These are phyloP conservation scores for Anas platyrhynchos DNA, from an alignment of 2,113 vertebrate genomes.

Conservation along the genomic window DNA sequence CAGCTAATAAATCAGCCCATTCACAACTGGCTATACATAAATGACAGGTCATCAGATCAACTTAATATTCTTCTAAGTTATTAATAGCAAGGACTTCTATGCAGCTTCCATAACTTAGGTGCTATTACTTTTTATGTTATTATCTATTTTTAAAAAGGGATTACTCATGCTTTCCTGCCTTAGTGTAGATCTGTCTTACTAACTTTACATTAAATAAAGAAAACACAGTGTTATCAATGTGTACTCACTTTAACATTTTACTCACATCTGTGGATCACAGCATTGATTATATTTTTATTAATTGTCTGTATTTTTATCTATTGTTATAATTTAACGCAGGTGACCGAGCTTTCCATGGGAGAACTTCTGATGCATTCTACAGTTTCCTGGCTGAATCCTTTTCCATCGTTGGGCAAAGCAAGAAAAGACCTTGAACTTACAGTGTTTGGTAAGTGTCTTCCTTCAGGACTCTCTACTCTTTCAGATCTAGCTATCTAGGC, in stretches of 20 bases:
- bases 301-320: not conserved
- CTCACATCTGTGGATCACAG: not conserved
- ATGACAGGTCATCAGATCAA: not conserved
- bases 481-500: not conserved
- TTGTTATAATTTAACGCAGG: slow-evolving; percentile 73
- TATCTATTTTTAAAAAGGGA: not conserved
- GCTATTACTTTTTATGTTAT: not conserved
- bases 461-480: not conserved
- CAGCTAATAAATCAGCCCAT: not conserved
- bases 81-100: not conserved
- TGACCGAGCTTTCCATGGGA: slow-evolving; percentile 97
- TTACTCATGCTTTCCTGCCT: not conserved
- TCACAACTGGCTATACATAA: not conserved
- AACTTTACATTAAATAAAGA: not conserved
- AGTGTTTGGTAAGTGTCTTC: slow-evolving; percentile 87
- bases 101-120: not conserved
- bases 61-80: not conserved
- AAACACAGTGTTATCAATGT: not conserved
- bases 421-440: slow-evolving; percentile 95
- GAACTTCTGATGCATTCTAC: slow-evolving; percentile 95
- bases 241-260: not conserved
- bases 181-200: not conserved
- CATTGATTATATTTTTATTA: not conserved
- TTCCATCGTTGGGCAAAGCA: slow-evolving; percentile 89
- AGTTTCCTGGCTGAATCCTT: slow-evolving; percentile 94